Base-by-base conservation (phyloP, 2,113 vertebrate species). In the Neotoma lepida region DNA sequence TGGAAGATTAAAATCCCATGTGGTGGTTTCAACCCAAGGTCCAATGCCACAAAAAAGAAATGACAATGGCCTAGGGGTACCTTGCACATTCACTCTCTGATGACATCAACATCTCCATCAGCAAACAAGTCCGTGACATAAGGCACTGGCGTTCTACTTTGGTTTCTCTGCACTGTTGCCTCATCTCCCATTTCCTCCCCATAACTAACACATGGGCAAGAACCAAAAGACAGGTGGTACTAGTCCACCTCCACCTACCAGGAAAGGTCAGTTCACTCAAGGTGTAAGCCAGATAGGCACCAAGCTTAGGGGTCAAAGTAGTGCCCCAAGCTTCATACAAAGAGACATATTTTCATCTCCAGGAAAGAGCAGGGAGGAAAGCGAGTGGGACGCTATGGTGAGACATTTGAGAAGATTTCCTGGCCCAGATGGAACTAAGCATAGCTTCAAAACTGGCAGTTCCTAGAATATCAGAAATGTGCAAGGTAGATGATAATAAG, bases 391-490 rank as follows among this genome's bases (percentile, higher is more conserved):
- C 54, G 81, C 20, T 44, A 80, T 58, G 51, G 28, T 14, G 28
- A 20, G 78, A 41, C 30, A 51, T 10, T 4, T 33, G 63, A 89
- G 86, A 94, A 44, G 28, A 71, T n/a, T n/a, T 68, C 73, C 24
- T n/a, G 54, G 39, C 39, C 70, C 76, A 89, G 17, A 22, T 63
- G 46, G 56, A 74, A 44, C 30, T 64, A 46, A 68, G 77, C 17
- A 92, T 20, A 94, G 49, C 77, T 68, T 90, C 41, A 10, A 9
- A 76, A 54, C 9, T 18, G 46, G 49, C 13, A 92, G 86, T 80
- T 90, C 58, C 80, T 61, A 84, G 49, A 93, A 44, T 51, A 82
- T 76, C 20, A 77, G 90, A 91, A 95, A 89, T n/a, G 77, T 9
- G 49, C 54, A 9, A 39, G 81, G 18, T 28, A 76, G 64, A 76